Conservation (phyloP, 2,888 invertebrate genomes). For the Iselma pallidipennis region DNA sequence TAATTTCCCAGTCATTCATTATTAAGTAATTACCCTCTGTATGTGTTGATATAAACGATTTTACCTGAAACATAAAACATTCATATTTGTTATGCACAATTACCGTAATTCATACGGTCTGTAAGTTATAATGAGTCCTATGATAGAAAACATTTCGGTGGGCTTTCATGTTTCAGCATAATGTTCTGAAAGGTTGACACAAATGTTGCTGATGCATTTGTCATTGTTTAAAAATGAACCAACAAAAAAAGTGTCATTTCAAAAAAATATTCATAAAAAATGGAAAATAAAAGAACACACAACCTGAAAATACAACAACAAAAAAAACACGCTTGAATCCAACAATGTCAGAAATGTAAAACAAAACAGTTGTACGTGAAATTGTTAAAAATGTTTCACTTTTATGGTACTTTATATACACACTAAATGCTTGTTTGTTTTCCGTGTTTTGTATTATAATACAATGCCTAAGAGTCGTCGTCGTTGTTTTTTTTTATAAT, state of each 20-base stretch:
- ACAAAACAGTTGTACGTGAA: neutral
- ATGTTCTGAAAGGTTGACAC: slow-evolving; percentile 2
- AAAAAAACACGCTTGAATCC: too few species aligned
- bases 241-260: neutral
- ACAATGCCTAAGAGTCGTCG: neutral
- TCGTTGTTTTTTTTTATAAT: neutral
- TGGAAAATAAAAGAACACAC: neutral
- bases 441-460: neutral
- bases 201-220: neutral
- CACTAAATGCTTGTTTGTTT: neutral
- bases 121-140: slow-evolving; percentile 14
- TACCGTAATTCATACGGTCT: slow-evolving; percentile 20
- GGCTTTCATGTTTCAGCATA: slow-evolving; percentile 13
- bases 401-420: neutral
- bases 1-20: too few species aligned
- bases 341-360: neutral
- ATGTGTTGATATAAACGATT: too few species aligned
- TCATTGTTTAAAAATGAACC: neutral
- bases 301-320: neutral
- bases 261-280: neutral
- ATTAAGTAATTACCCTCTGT: too few species aligned
- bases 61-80: too few species aligned
- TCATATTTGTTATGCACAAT: slow-evolving; percentile 23
- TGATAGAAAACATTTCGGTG: slow-evolving; percentile 4
- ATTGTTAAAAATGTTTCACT: neutral